Conservation (phyloP, 1,140 invertebrate genomes). For the Cephus cinctus region DNA sequence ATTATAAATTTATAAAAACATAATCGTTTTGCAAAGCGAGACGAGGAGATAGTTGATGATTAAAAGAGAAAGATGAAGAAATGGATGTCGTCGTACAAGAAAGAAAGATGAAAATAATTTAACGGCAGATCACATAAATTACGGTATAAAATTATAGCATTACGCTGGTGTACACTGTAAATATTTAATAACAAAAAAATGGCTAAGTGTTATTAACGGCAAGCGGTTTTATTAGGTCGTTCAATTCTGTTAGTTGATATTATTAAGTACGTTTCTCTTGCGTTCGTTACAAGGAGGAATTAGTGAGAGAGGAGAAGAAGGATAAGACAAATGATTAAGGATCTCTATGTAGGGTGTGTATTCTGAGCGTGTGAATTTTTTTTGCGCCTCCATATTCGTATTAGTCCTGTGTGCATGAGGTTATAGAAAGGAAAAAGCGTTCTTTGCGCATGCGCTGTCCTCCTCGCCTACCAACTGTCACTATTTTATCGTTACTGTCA, state of each 20-base stretch:
- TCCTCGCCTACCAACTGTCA: no score
- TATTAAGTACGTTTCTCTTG: constrained; percentile 14
- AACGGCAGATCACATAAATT: not conserved
- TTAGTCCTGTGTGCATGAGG: no score
- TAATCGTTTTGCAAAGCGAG: no score
- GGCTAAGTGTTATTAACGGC: constrained; percentile 20
- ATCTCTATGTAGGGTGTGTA: no score
- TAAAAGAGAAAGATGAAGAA: constrained; percentile 9
- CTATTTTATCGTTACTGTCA: no score
- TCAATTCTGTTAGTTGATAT: constrained; percentile 22
- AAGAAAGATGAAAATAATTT: constrained; percentile 4
- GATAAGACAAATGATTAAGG: no score
- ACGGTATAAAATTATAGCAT: not conserved
- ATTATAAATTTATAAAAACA: no score
- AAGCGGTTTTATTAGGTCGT: constrained; percentile 5
- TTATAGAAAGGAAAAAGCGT: no score
- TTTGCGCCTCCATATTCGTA: no score
- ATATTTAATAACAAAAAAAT: constrained; percentile 22
- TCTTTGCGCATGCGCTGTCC: no score
- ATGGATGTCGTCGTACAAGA: no score
- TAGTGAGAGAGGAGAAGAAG: not conserved
- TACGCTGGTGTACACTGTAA: constrained; percentile 32
- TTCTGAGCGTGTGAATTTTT: no score
- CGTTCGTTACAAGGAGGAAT: not conserved
- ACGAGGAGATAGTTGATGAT: constrained; percentile 2